Percentiles rank a stretch among this genome's conserved stretches.
Evolutionary conservation across 2,888 invertebrate genomes (phyloP).

Genomic region (Pherbina coryleti): DNA sequence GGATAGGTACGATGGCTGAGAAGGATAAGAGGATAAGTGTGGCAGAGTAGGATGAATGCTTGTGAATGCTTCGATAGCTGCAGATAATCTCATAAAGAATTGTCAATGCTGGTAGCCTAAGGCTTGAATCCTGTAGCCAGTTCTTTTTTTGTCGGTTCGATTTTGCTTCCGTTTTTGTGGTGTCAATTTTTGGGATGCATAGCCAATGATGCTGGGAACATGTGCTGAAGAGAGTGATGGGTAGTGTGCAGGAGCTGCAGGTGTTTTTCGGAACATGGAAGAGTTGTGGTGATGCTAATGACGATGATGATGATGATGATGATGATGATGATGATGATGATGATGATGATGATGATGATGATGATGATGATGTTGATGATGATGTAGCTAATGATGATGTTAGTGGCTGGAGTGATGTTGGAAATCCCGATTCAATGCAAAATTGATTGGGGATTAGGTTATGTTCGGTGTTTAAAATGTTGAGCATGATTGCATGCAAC

Average conservation of each 20-base stretch:
- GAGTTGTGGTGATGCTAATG: conserved; percentile 7
- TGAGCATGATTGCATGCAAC: conserved; percentile 25
- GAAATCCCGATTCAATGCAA: conserved; percentile 28
- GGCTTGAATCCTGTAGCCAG: neutral
- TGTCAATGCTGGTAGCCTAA: conserved; percentile 19
- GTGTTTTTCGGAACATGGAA: neutral
- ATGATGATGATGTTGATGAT: neutral
- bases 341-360: too few relatives aligned
- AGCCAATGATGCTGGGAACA: conserved; percentile 9
- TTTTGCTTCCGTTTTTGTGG: conserved; percentile 26
- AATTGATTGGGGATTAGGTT: conserved; percentile 36
- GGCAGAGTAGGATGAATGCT: conserved; percentile 1
- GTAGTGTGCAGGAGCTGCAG: neutral
- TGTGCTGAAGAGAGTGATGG: neutral
- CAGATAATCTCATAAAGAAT: conserved; percentile 33
- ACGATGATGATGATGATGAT: neutral
- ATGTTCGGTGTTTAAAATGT: conserved; percentile 30
- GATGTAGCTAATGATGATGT: neutral
- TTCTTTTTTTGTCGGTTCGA: neutral
- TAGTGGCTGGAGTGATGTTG: neutral
- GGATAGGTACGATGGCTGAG: conserved; percentile 1
- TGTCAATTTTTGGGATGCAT: conserved; percentile 14
- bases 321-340: neutral
- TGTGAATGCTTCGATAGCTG: conserved; percentile 28
- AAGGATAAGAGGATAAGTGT: neutral